A percentile compares a stretch with the other conserved stretches of the same genome.
Conservation (phyloP, 2,888 invertebrate genomes). For the Spodoptera exigua region DNA sequence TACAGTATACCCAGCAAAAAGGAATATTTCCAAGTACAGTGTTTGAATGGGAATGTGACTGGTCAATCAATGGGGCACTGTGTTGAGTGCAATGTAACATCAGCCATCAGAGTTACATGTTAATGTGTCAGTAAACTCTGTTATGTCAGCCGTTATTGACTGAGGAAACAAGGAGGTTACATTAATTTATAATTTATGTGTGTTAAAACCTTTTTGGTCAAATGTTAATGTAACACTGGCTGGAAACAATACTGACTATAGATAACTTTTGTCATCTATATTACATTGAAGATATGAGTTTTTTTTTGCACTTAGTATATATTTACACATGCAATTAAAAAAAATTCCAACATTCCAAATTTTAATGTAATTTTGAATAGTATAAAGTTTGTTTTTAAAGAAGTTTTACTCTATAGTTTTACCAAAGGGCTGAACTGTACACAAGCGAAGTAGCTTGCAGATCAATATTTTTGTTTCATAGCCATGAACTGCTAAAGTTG, state of each 20-base stretch:
- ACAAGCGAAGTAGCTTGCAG: no score
- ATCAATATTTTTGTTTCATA: no score
- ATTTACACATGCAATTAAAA: no score
- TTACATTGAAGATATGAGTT: no score
- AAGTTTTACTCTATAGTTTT: no score
- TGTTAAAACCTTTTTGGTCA: constrained; percentile 20
- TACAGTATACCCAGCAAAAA: constrained; percentile 33
- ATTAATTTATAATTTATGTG: constrained; percentile 7
- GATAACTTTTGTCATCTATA: no score
- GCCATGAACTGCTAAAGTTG: no score
- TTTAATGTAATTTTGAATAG: no score
- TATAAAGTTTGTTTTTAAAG: no score
- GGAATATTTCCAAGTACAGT: constrained; percentile 56
- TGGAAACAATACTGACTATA: background rate
- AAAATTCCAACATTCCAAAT: no score
- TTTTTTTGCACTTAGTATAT: no score
- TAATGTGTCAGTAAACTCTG: constrained; percentile 61
- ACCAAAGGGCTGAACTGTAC: no score
- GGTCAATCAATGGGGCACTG: constrained; percentile 59
- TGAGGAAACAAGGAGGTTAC: constrained; percentile 33
- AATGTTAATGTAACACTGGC: constrained; percentile 12
- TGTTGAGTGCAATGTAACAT: constrained; percentile 39
- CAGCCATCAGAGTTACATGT: constrained; percentile 56
- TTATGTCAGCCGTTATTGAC: constrained; percentile 54
- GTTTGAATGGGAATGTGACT: constrained; percentile 57